phyloP scores from a whole-genome alignment of 2,888 invertebrate genomes.

The Orgyia antiqua region DNA sequence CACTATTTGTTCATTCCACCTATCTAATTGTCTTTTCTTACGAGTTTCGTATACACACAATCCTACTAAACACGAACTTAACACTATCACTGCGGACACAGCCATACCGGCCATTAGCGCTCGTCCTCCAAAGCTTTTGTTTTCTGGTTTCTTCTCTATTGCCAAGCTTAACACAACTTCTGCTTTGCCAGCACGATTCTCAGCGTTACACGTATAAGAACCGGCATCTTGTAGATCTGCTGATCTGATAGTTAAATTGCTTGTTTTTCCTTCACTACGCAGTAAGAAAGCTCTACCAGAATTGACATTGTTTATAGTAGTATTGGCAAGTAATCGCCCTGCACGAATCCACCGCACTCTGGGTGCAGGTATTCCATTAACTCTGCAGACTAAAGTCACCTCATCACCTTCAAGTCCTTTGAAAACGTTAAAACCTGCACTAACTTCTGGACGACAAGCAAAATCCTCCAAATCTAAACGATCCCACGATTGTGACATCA shows the following conservation, averaged over 20 bases:
- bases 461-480: constrained; percentile 87
- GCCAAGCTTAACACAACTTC: constrained; percentile 85
- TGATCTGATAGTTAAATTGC: constrained; percentile 85
- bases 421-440: constrained; percentile 77
- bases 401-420: constrained; percentile 85
- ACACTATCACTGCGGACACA: constrained; percentile 82
- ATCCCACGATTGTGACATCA: constrained; percentile 84
- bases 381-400: constrained; percentile 84
- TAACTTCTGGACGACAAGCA: constrained; percentile 86
- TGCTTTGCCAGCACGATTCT: constrained; percentile 88
- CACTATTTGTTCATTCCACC: constrained; percentile 74
- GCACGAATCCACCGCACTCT: constrained; percentile 85
- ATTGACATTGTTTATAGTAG: constrained; percentile 57
- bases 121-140: constrained; percentile 77
- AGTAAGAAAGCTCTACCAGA: constrained; percentile 81
- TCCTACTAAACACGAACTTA: constrained; percentile 82
- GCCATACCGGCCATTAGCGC: constrained; percentile 83
- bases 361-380: constrained; percentile 84
- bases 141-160: constrained; percentile 81
- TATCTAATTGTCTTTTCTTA: constrained; percentile 76
- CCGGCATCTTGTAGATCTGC: constrained; percentile 87
- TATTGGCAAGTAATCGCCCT: constrained; percentile 83
- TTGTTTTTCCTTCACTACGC: constrained; percentile 81
- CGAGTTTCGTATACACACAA: constrained; percentile 82
- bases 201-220: constrained; percentile 86